A percentile compares a stretch with the other conserved stretches of the same genome.
Conservation (phyloP, 2,797 vertebrate species). For the Anniella stebbinsi region DNA sequence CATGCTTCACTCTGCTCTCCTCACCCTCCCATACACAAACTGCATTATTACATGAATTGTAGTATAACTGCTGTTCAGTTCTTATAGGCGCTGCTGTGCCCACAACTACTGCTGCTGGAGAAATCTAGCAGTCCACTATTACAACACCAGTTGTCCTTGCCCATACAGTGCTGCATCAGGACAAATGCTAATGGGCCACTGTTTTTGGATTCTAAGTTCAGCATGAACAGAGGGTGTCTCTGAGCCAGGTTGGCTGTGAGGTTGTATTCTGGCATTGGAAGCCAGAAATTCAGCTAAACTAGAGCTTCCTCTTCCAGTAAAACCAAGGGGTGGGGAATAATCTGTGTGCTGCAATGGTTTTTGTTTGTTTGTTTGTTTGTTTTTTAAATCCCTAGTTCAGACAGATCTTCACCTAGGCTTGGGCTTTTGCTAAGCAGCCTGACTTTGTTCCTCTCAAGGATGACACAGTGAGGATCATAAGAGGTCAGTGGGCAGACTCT, state of each 20-base stretch:
- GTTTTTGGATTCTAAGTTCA: neutral
- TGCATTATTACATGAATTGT: neutral
- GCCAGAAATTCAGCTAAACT: neutral
- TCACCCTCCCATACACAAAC: slow-evolving; percentile 52
- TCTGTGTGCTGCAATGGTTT: accelerated
- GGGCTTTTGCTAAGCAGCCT: neutral
- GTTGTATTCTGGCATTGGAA: neutral
- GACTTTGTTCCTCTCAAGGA: accelerated
- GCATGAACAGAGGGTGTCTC: slow-evolving; percentile 14
- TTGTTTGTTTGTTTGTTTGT: neutral
- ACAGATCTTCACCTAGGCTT: neutral
- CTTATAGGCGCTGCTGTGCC: accelerated
- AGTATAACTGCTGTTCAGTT: neutral
- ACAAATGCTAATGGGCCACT: slow-evolving; percentile 15
- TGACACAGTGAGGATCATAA: accelerated
- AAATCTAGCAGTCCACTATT: slow-evolving; percentile 4
- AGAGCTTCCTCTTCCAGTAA: neutral
- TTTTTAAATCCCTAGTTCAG: neutral
- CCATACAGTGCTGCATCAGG: neutral
- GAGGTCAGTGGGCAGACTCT: neutral
- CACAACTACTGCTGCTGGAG: neutral
- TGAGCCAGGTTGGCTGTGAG: accelerated
- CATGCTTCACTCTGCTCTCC: neutral
- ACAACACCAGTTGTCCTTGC: slow-evolving; percentile 10
- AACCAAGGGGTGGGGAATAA: accelerated